These are phyloP conservation scores for Channa argus DNA, from an alignment of 2,113 vertebrate genomes.

Conservation along the genomic window DNA sequence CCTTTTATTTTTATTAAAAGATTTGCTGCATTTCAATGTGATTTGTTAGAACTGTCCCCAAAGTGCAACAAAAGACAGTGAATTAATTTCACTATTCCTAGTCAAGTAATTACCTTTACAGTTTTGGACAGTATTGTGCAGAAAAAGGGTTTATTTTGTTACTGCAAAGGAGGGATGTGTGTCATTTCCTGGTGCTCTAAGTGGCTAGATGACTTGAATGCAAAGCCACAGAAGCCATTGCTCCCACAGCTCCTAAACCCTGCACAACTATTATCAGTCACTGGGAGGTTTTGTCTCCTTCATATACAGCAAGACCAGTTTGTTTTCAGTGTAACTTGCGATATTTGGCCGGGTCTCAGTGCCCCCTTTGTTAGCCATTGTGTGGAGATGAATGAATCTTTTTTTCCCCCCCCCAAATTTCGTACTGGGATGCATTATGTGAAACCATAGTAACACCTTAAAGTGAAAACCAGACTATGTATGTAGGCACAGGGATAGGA, in stretches of 20 bases:
- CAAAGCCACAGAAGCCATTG: slow-evolving; percentile 59
- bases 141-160: slow-evolving; percentile 68
- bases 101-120: not conserved
- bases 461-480: slow-evolving; percentile 18
- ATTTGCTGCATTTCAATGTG: not conserved
- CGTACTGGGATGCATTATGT: slow-evolving; percentile 58
- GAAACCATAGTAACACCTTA: slow-evolving; percentile 58
- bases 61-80: not conserved
- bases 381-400: slow-evolving; percentile 66
- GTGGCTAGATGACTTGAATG: slow-evolving; percentile 57
- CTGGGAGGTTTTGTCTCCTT: slow-evolving; percentile 49
- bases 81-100: slow-evolving; percentile 29
- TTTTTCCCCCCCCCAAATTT: slow-evolving; percentile 53
- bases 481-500: slow-evolving; percentile 9
- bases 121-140: slow-evolving; percentile 4
- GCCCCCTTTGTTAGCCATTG: slow-evolving; percentile 64
- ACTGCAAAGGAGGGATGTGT: slow-evolving; percentile 70
- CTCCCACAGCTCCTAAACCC: slow-evolving; percentile 42
- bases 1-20: slow-evolving; percentile 7
- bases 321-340: slow-evolving; percentile 64
- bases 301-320: slow-evolving; percentile 41
- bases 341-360: slow-evolving; percentile 63
- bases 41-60: not conserved
- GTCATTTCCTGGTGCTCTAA: slow-evolving; percentile 80
- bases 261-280: slow-evolving; percentile 57